phyloP scores from a whole-genome alignment of 2,797 vertebrate genomes.

The Coilia nasus region DNA sequence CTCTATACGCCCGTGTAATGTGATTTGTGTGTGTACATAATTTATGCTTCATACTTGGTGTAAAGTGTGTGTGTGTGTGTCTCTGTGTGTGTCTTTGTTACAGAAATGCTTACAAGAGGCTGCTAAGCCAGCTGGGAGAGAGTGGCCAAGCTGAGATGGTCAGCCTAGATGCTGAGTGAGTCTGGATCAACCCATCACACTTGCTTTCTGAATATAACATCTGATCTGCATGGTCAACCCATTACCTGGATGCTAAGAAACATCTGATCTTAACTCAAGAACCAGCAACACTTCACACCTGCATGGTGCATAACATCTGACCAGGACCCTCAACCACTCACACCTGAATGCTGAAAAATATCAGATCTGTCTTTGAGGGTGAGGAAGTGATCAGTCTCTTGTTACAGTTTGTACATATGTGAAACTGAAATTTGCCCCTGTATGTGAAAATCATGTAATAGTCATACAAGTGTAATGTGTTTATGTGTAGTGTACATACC shows the following conservation, averaged over 20 bases:
- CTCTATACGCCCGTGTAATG: not conserved
- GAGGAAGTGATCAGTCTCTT: not conserved
- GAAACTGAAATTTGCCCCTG: not conserved
- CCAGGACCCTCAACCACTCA: not conserved
- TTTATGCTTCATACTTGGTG: too few species aligned
- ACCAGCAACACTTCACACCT: not conserved
- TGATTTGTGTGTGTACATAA: too few species aligned
- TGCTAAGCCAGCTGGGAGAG: conserved; percentile 86
- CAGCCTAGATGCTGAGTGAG: conserved; percentile 80
- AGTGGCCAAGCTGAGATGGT: conserved; percentile 86
- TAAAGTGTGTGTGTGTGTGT: not conserved
- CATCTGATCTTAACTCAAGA: not conserved
- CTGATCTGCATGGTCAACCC: not conserved
- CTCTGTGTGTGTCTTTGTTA: conserved; percentile 40
- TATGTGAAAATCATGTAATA: not conserved
- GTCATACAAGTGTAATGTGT: not conserved
- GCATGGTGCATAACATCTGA: conserved; percentile 13
- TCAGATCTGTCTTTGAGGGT: too few species aligned
- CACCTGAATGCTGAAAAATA: not conserved
- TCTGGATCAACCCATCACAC: conserved; percentile 45
- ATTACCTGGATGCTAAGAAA: not conserved
- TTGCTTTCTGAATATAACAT: not conserved
- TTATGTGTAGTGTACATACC: not conserved
- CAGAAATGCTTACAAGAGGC: conserved; percentile 87
- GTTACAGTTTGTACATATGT: not conserved